Evolutionary conservation across 2,888 invertebrate genomes (phyloP).

Genomic region (Cremastinae sp.): DNA sequence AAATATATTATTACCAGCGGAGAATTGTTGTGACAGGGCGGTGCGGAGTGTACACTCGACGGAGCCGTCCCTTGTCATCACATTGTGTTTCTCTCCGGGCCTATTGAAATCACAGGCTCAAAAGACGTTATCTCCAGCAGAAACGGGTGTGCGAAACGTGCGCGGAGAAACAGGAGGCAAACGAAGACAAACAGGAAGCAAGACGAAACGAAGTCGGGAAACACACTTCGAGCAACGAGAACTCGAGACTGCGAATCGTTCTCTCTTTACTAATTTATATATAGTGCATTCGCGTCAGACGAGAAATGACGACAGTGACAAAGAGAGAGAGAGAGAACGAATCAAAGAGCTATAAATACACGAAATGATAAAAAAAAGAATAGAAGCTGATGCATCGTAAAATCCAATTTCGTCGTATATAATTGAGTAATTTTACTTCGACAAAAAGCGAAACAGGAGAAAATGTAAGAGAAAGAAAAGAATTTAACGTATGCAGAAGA

Average conservation of each 20-base stretch:
- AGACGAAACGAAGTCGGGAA: constrained; percentile 17
- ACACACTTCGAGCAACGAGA: constrained; percentile 27
- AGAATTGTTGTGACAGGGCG: constrained; percentile 32
- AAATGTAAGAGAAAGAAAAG: constrained; percentile 15
- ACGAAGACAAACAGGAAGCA: constrained; percentile 49
- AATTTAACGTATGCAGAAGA: constrained; percentile 2
- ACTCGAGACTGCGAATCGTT: constrained; percentile 24
- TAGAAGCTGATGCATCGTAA: constrained; percentile 65
- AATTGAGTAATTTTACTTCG: constrained; percentile 62
- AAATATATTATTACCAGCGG: constrained; percentile 6
- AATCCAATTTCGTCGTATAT: constrained; percentile 72
- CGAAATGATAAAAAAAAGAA: constrained; percentile 1
- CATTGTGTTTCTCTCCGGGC: constrained; percentile 40
- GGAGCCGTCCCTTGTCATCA: constrained; percentile 28
- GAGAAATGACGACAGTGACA: constrained; percentile 1
- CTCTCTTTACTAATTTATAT: constrained; percentile 11
- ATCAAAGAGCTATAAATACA: constrained; percentile 8
- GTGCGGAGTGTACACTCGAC: constrained; percentile 45
- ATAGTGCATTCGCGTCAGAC: constrained; percentile 15
- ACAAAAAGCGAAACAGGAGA: constrained; percentile 33
- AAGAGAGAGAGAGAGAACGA: constrained; percentile 2
- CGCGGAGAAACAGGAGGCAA: constrained; percentile 15
- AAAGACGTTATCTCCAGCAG: constrained; percentile 57
- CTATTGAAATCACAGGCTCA: constrained; percentile 64
- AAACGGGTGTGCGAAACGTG: constrained; percentile 13